These are phyloP conservation scores for Aleadryas rufinucha DNA, from an alignment of 2,113 vertebrate species.

Conservation along the genomic window DNA sequence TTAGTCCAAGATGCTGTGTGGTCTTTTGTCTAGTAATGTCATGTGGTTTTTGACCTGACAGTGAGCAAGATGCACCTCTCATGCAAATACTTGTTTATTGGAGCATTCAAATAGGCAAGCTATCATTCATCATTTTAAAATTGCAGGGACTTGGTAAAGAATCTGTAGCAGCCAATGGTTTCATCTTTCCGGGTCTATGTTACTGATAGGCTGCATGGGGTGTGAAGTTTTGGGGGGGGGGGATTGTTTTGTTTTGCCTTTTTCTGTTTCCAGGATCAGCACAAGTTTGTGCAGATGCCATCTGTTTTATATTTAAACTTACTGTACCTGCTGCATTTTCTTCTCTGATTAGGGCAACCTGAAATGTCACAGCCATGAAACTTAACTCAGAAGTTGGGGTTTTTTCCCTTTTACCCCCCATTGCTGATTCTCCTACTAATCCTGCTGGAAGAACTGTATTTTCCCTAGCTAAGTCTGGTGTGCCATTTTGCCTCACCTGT, in stretches of 20 bases:
- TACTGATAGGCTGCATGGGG: background rate
- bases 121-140: background rate
- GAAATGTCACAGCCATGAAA: background rate
- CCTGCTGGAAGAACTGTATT: background rate
- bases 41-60: background rate
- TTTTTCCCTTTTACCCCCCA: accelerated
- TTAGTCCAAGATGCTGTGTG: background rate
- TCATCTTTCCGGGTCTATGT: background rate
- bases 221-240: accelerated
- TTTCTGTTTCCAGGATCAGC: background rate
- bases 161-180: background rate
- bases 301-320: background rate
- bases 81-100: background rate
- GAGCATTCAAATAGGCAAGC: background rate
- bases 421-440: background rate
- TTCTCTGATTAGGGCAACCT: background rate
- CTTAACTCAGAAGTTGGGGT: background rate
- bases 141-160: background rate
- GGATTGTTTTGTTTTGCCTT: background rate
- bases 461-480: background rate
- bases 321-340: background rate
- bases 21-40: background rate
- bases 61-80: background rate
- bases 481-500: background rate
- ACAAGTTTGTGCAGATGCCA: background rate